Base-by-base conservation (phyloP, 2,888 invertebrate species). In the Xanthostigma xanthostigma region DNA sequence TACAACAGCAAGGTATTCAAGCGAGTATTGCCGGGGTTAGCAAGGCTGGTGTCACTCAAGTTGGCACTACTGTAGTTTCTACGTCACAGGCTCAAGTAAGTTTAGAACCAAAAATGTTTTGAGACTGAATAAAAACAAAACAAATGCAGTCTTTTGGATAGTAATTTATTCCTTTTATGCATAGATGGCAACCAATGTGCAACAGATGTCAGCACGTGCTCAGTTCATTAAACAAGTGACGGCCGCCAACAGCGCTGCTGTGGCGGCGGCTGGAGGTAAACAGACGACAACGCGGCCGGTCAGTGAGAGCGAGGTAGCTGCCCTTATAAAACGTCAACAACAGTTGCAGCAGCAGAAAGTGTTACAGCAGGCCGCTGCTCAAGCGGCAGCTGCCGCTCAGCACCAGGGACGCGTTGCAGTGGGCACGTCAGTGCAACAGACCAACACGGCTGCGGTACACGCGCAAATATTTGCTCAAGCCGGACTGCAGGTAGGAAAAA, bases 251-350 rank as follows among this genome's bases (percentile, higher is more conserved):
- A 53, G 57, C 49, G 47, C 55, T 53, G 60, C 64, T 42, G 50
- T 54, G 48, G 44, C 53, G 45, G 52, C 39, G 47, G 62, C 58
- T 27, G 62, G 59, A 36, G 65, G 63, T 53, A 60, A 50, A 35
- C 51, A 38, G 48, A 58, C 58, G 50, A 61, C 67, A 49, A 59
- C 66, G 40, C 60, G 67, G 49, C 63, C 72, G 38, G 67, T 71
- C 51, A 69, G 72, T 0, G 74, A 75, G 51, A 67, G 69, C 50
- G 74, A 76, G 58, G 69, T 76, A 56, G 69, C 71, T 11, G 71
- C 72, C 53, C 60, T 74, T 46, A 63, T 73, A 49, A 72, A 70
- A 59, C 68, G 67, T 55, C 70, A 65, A 53, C 65, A 58, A 51
- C 61, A 59, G 55, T 58, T 55, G 53, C 62, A 58, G 53, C 58